Conservation (phyloP, 1,140 invertebrate genomes). For the Pseudoatta argentina region DNA sequence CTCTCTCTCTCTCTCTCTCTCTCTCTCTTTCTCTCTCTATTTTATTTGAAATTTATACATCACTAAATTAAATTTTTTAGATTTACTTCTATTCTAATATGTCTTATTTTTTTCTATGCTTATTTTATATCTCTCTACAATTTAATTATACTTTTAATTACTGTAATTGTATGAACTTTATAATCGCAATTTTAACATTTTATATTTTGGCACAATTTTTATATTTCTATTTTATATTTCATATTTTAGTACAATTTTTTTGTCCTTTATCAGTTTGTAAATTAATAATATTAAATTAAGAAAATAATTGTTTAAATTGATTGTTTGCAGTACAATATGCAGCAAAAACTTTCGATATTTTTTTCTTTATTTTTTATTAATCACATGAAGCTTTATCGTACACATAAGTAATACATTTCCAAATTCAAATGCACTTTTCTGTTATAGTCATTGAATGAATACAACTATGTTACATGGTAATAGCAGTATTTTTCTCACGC, state of each 20-base stretch:
- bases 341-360: not conserved
- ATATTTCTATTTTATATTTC: not conserved
- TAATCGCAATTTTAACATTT: not conserved
- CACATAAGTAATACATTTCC: not conserved
- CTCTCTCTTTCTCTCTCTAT: not conserved
- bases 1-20: no score
- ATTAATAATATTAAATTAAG: not conserved
- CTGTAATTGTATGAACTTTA: not conserved
- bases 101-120: not conserved
- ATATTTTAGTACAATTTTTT: not conserved
- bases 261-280: no score
- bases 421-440: slow-evolving; percentile 3
- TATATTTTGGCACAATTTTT: not conserved
- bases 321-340: not conserved
- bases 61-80: not conserved
- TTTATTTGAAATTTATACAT: not conserved
- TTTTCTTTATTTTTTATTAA: not conserved
- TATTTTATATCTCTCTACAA: not conserved
- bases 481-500: slow-evolving; percentile 2
- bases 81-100: not conserved
- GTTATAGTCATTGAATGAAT: slow-evolving; percentile 12
- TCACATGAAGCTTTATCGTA: not conserved
- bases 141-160: not conserved
- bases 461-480: not conserved
- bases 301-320: not conserved